Percentiles rank a stretch among this genome's conserved stretches.
These are phyloP conservation scores for Pan paniscus DNA, from an alignment of 2,113 vertebrate species.

Conservation along the genomic window DNA sequence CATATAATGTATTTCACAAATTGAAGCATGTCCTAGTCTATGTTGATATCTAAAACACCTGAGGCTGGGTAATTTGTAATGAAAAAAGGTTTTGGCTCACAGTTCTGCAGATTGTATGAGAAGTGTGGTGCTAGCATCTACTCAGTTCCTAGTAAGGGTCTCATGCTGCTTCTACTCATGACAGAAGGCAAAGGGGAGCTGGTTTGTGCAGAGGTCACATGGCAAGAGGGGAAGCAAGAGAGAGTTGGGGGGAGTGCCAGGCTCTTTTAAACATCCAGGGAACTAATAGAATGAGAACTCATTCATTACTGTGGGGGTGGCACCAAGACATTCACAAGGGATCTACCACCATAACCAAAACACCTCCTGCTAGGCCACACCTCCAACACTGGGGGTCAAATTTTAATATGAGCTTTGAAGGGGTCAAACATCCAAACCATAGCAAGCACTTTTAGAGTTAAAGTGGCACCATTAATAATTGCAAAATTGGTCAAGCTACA, in stretches of 20 bases:
- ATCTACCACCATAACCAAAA: not conserved
- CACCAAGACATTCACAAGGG: not conserved
- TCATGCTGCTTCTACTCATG: not conserved
- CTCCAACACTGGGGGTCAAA: not conserved
- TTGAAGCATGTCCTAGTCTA: not conserved
- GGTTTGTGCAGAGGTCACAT: not conserved
- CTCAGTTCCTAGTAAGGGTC: not conserved
- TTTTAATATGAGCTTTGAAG: not conserved
- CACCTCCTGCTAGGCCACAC: not conserved
- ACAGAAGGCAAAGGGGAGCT: not conserved
- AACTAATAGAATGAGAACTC: no score
- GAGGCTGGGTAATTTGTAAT: not conserved
- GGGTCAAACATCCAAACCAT: not conserved
- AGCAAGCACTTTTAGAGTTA: not conserved
- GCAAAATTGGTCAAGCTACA: not conserved
- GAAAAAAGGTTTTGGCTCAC: not conserved
- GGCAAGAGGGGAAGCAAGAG: not conserved
- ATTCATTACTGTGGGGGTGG: no score
- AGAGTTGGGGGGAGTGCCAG: not conserved
- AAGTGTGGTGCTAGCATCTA: not conserved
- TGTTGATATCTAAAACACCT: not conserved
- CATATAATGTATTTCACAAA: not conserved
- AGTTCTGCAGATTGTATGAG: not conserved
- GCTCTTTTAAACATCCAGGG: not conserved
- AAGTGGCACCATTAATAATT: not conserved